phyloP scores from a whole-genome alignment of 2,797 vertebrate species.

The Liasis olivaceus region DNA sequence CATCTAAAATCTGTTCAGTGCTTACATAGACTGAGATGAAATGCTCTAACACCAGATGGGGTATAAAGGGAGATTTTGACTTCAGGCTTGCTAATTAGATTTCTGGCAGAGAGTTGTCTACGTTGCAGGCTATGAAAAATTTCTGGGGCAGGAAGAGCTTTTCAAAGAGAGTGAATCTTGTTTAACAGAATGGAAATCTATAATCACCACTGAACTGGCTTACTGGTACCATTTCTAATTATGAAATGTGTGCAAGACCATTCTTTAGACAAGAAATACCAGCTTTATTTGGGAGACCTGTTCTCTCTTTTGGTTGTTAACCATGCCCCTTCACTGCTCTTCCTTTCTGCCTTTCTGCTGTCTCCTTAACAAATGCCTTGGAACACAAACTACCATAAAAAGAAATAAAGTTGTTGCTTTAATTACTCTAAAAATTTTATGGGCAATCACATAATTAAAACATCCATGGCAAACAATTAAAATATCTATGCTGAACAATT shows the following conservation, averaged over 20 bases:
- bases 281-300: neutral
- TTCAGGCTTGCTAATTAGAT: constrained; percentile 16
- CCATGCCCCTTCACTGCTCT: neutral
- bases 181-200: constrained; percentile 2
- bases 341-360: constrained; percentile 4
- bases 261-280: neutral
- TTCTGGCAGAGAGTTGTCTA: neutral
- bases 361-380: neutral
- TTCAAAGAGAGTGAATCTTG: neutral
- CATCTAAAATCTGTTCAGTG: neutral
- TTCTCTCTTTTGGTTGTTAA: neutral
- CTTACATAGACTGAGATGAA: neutral
- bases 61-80: neutral
- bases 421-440: neutral
- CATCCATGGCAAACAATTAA: neutral
- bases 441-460: neutral
- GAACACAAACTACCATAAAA: neutral
- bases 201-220: neutral
- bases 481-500: neutral
- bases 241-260: neutral
- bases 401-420: neutral
- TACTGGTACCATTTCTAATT: neutral
- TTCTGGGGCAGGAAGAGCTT: neutral
- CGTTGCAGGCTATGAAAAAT: neutral
- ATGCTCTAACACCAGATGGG: neutral